Evolutionary conservation across 1,140 invertebrate species (phyloP).

Genomic region (Drosophila teissieri): DNA sequence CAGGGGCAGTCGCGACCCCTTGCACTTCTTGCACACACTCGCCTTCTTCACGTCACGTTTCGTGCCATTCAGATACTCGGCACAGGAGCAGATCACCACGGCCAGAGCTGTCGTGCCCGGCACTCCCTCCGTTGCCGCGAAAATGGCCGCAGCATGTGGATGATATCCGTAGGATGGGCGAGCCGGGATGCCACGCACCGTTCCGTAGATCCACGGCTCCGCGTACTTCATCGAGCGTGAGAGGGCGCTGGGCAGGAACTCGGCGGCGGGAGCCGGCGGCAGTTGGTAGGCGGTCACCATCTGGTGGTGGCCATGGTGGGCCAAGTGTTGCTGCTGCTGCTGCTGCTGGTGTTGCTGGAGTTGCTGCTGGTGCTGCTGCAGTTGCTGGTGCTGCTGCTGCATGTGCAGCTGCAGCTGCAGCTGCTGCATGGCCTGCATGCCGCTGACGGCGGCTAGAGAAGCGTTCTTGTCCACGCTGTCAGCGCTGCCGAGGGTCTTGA

Average conservation of each 20-base stretch:
- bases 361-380: constrained; percentile 39
- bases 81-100: constrained; percentile 90
- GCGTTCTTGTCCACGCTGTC: constrained; percentile 66
- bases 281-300: constrained; percentile 60
- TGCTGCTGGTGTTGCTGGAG: constrained; percentile 55
- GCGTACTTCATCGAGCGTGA: constrained; percentile 93
- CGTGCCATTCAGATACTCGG: constrained; percentile 90
- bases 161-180: constrained; percentile 85
- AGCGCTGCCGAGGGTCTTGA: constrained; percentile 83
- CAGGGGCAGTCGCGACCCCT: constrained; percentile 89
- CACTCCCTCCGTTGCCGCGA: constrained; percentile 75
- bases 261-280: constrained; percentile 60
- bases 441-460: constrained; percentile 58
- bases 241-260: constrained; percentile 86
- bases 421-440: constrained; percentile 73
- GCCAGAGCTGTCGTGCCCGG: constrained; percentile 85
- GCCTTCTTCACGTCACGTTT: constrained; percentile 89
- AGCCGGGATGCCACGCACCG: constrained; percentile 86
- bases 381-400: constrained; percentile 54
- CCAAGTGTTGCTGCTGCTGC: constrained; percentile 58
- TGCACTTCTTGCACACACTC: constrained; percentile 91
- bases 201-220: constrained; percentile 92
- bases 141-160: constrained; percentile 86
- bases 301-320: constrained; percentile 56
- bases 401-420: constrained; percentile 73